Base-by-base conservation (phyloP, 2,888 invertebrate genomes). In the Acanthococcus lagerstroemiae region DNA sequence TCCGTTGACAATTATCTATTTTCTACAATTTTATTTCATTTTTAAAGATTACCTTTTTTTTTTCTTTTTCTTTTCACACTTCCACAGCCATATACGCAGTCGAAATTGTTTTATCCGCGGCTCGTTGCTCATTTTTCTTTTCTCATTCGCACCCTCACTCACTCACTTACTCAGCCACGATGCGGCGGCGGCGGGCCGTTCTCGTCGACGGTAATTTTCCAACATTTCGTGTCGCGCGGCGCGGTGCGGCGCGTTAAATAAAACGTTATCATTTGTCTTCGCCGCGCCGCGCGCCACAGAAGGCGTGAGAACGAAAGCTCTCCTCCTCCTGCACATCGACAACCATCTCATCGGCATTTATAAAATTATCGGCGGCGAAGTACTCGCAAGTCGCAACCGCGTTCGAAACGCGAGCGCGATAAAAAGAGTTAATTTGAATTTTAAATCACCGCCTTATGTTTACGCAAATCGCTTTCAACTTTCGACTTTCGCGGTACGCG, bases 221-320 rank as follows among this genome's bases (percentile, higher is more conserved):
- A 37, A 37, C 37, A 37, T 37, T 37, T 37, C 37, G 37, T n/a
- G 37, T 37, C n/a, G n/a, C 12, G 37, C 37, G n/a, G n/a, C n/a
- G n/a, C n/a, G n/a, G n/a, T n/a, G n/a, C 37, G 37, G n/a, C 12
- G n/a, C 37, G 37, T 37, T 37, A 52, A 52, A 52, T 52, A 52
- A 52, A 52, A 52, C 52, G 52, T 52, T 21, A 52, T 52, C 52
- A 52, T 52, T 52, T 52, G 52, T 52, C 52, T 52, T 24, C n/a
- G 12, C n/a, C n/a, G 12, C 12, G 37, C 37, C 46, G 50, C 2
- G 50, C 9, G 44, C 21, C 46, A 24, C 46, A 15, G 46, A 22
- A 7, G 46, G 17, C 50, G 3, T 50, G 9, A 9, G 19, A 50
- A 9, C 12, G 21, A 50, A 50, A 50, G 12, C 9, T 21, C 50